Evolutionary conservation across 2,888 invertebrate genomes (phyloP), one percentile per base, ranked within the genome.

Genomic region (Syrista parreyssii): DNA sequence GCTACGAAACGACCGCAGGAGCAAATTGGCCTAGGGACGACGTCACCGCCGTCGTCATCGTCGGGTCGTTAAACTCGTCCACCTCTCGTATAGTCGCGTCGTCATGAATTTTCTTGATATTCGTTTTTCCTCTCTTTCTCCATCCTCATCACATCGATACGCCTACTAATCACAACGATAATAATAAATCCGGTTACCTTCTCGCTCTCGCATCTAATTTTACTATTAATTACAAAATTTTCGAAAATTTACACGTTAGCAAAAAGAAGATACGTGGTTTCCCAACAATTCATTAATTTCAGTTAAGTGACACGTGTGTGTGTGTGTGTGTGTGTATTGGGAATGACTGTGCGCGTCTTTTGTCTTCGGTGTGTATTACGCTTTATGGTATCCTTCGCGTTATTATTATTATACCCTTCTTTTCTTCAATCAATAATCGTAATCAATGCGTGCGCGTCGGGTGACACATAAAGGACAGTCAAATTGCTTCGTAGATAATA

Each of bases 1-100:
- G 84, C 88, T 89, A 89, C 86, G 89, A 83, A 89, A 88, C 88
- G 87, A 88, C 84, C 86, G 84, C 86, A 88, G 86, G 87, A 89
- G 88, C 87, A 86, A 89, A 89, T 89, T 89, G 88, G 88, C 89
- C 55, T 89, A 89, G 85, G 84, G 84, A 85, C 82, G 76, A 79
- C 79, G 75, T 75, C 69, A 69, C 77, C 73, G 73, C 77, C 71
- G 31, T 32, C 71, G 71, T 71, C 32, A 71, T 31, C 69, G 69
- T 69, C 32, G 31, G 12, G 76, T 76, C 77, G 79, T 76, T 78
- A 80, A 80, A 79, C 75, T 78, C 78, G 79, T 77, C 72, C 76
- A 81, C 80, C 78, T 76, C 78, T 76, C 76, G 73, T 78, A 80
- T 68, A 72, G 74, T 79, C 76, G 32, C 77, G 75, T 78, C 77